phyloP scores from a whole-genome alignment of 1,140 invertebrate genomes.

The Drosophila suzukii region DNA sequence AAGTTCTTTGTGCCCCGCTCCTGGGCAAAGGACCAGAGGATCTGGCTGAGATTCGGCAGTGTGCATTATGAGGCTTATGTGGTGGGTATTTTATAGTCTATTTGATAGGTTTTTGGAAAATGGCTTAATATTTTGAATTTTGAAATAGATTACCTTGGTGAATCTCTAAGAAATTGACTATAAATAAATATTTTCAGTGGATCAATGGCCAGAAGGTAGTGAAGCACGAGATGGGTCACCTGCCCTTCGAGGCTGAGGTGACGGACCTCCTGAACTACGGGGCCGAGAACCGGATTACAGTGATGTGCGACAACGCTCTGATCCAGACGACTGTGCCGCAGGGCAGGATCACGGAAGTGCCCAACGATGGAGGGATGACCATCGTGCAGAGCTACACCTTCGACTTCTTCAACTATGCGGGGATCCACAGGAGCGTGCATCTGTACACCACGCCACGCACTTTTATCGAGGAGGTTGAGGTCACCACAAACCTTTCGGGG shows the following conservation, averaged over 20 bases:
- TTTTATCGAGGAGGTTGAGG: conserved; percentile 94
- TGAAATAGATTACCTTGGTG: too few species aligned
- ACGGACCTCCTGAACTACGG: conserved; percentile 88
- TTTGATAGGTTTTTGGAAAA: background rate
- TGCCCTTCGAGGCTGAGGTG: conserved; percentile 97
- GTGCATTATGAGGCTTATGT: conserved; percentile 95
- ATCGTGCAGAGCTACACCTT: conserved; percentile 93
- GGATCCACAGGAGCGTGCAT: conserved; percentile 96
- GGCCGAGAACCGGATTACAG: conserved; percentile 92
- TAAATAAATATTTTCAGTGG: conserved; percentile 87
- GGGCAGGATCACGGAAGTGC: conserved; percentile 88
- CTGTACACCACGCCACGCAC: conserved; percentile 94
- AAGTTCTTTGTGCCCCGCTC: conserved; percentile 91
- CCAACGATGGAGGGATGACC: conserved; percentile 88
- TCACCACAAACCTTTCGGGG: conserved; percentile 88
- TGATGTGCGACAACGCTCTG: conserved; percentile 97
- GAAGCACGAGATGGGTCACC: conserved; percentile 96
- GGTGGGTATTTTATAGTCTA: conserved; percentile 86
- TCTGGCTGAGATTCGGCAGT: conserved; percentile 94
- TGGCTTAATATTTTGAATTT: too few species aligned
- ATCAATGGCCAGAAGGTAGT: conserved; percentile 92
- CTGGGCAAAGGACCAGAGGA: conserved; percentile 88
- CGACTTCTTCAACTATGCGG: conserved; percentile 99
- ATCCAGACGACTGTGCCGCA: conserved; percentile 93
- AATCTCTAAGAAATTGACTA: background rate